Evolutionary conservation across 2,797 vertebrate species (phyloP), one percentile per base, ranked within the genome.

Genomic region (Benthosema pterotum): DNA sequence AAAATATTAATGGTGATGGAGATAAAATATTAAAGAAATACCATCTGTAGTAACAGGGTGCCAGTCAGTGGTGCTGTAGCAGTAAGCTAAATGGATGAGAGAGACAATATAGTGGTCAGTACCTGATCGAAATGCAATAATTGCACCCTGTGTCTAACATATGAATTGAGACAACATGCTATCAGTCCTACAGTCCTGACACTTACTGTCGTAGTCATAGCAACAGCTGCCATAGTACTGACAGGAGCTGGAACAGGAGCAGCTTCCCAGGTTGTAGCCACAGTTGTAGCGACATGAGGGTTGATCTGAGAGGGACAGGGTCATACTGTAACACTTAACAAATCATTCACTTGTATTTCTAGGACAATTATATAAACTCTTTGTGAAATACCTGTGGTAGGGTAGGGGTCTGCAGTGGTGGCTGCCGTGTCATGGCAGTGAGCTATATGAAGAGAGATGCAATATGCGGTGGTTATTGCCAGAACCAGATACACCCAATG

Each of bases 71-170:
- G 57, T 38, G 17, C 0, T 0, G 13, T n/a, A 1, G 54, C 83
- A 86, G 32, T 77, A 28, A 13, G 43, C 83, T 86, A 52, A 12
- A 57, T 38, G 47, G 42, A 4, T 18, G 42, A 25, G 22, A 25
- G 22, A 25, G 22, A 11, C 6, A 32, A 32, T 32, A 32, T 8
- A 32, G 28, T 32, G 28, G 28, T 32, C 28, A 32, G 6, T 6
- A 32, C 28, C 28, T 32, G 28, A 32, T 7, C 25, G 2, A 25
- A 8, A 32, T 32, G 8, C 28, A 6, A 5, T 32, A 32, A 32
- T 32, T 32, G 25, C 25, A 25, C 5, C 25, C 25, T 25, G 25
- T 25, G 28, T 32, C 28, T 32, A 32, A 32, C 6, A 32, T 32
- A 32, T 8, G 8, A 32, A 32, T 32, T 32, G 7, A 32, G 28